phyloP scores from a whole-genome alignment of 2,888 invertebrate species.

The Leuctra nigra region DNA sequence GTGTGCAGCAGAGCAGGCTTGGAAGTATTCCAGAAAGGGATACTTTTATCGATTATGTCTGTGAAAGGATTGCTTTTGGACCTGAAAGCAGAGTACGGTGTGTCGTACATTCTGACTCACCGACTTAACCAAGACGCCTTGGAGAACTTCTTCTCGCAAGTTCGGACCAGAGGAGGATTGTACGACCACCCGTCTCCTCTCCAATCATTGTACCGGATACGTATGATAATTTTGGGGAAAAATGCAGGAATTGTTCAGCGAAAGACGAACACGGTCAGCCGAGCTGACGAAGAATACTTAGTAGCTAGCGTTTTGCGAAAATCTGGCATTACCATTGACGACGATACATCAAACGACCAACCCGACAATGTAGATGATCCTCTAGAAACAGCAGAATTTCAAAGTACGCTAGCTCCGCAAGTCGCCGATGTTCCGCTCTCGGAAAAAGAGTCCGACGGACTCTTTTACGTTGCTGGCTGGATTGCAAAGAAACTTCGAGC shows the following conservation, averaged over 20 bases:
- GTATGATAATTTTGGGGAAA: conserved; percentile 31
- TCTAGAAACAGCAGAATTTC: too few relatives aligned
- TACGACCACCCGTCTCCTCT: conserved; percentile 32
- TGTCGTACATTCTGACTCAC: conserved; percentile 29
- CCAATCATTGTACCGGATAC: conserved; percentile 28
- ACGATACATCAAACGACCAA: too few relatives aligned
- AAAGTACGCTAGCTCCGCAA: too few relatives aligned
- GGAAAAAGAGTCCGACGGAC: too few relatives aligned
- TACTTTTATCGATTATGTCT: conserved; percentile 28
- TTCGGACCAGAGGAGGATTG: conserved; percentile 29
- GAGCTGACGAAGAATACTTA: conserved; percentile 23
- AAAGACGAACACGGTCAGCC: conserved; percentile 17
- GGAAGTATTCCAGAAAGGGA: conserved; percentile 30
- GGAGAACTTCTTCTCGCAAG: conserved; percentile 29
- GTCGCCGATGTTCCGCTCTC: too few relatives aligned
- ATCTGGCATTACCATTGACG: conserved; percentile 21
- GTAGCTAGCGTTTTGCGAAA: conserved; percentile 19
- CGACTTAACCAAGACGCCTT: conserved; percentile 30
- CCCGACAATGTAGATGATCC: too few relatives aligned
- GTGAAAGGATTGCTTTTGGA: conserved; percentile 24
- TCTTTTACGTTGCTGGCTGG: too few relatives aligned
- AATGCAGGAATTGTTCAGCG: conserved; percentile 24
- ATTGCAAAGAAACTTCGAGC: too few relatives aligned
- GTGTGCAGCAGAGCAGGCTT: conserved; percentile 28
- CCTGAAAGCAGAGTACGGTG: conserved; percentile 21